Evolutionary conservation across 2,113 vertebrate species (phyloP), one percentile per base, ranked within the genome.

Genomic region (Neotragus moschatus): DNA sequence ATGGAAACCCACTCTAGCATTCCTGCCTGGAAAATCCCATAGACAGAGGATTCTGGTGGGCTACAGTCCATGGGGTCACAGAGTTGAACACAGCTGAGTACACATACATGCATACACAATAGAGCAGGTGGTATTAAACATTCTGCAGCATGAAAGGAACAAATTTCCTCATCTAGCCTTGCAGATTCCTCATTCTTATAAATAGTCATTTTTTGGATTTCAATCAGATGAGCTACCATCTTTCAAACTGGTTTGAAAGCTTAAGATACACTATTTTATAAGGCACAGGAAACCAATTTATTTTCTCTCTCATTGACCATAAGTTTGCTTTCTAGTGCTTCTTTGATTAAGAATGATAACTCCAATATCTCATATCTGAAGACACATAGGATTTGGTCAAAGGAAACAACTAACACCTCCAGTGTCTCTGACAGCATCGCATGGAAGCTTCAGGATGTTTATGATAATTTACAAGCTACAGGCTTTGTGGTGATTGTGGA

Each of bases 211-310:
- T 55, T 77, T 21, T 33, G 93, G 51, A 58, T 91, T 70, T 95
- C 14, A 70, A 5, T 47, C 33, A 51, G 28, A 84, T 80, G 49
- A 82, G 16, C 21, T 56, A 28, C 7, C 53, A 55, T 89, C 43
- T 86, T 81, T 96, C 23, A 82, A 39, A 94, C 0, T 87, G 28
- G 9, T 45, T 79, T 70, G 17, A 88, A 90, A 79, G 58, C 1
- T 85, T 84, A 96, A 97, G 47, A 77, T 33, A 88, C 3, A 21
- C 0, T 26, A 8, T 19, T 91, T 96, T 91, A 19, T 96, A 84
- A 96, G 85, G 97, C 88, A 94, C 21, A 43, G 95, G 86, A 93
- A 60, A 81, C 21, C 51, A 96, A 56, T 21, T 73, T 58, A 90
- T 95, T 95, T 66, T 96, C 45, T 81, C 12, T 70, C 33, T 56